Conservation (phyloP, 2,888 invertebrate species). For the Sphaerophoria taeniata region DNA sequence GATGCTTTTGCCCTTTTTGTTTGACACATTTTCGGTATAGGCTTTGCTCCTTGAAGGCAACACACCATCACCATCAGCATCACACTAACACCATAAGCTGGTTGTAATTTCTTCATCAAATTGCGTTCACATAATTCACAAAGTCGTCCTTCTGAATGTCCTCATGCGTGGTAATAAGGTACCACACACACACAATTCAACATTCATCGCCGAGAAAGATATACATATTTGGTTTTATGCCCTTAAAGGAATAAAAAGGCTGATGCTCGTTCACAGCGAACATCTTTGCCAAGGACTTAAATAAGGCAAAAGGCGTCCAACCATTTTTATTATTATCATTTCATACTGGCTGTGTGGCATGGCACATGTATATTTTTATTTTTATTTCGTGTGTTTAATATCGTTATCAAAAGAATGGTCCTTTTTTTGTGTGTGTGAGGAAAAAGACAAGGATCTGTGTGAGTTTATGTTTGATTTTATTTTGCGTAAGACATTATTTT, state of each 20-base stretch:
- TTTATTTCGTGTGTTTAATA: conserved; percentile 39
- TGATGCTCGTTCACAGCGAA: not conserved
- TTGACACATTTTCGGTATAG: conserved; percentile 25
- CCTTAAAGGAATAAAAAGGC: conserved; percentile 2
- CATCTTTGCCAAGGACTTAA: conserved; percentile 21
- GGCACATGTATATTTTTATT: not conserved
- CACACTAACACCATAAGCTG: conserved; percentile 29
- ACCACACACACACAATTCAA: not conserved
- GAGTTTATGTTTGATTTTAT: conserved; percentile 50
- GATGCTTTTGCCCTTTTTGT: conserved; percentile 19
- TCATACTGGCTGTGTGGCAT: conserved; percentile 5
- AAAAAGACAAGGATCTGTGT: conserved; percentile 32
- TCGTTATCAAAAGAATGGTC: not conserved
- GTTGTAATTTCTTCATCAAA: conserved; percentile 53
- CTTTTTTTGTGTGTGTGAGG: conserved; percentile 21
- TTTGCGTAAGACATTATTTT: conserved; percentile 65
- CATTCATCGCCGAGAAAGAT: conserved; percentile 28
- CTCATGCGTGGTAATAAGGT: conserved; percentile 36
- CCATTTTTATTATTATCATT: conserved; percentile 52
- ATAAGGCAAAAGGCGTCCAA: conserved; percentile 26
- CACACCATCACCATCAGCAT: no score
- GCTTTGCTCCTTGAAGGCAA: conserved; percentile 31
- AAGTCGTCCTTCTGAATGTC: conserved; percentile 33
- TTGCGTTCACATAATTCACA: conserved; percentile 47
- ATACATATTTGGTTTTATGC: conserved; percentile 27